Evolutionary conservation across 1,140 invertebrate genomes (phyloP).

Genomic region (Meloidogyne chitwoodi): DNA sequence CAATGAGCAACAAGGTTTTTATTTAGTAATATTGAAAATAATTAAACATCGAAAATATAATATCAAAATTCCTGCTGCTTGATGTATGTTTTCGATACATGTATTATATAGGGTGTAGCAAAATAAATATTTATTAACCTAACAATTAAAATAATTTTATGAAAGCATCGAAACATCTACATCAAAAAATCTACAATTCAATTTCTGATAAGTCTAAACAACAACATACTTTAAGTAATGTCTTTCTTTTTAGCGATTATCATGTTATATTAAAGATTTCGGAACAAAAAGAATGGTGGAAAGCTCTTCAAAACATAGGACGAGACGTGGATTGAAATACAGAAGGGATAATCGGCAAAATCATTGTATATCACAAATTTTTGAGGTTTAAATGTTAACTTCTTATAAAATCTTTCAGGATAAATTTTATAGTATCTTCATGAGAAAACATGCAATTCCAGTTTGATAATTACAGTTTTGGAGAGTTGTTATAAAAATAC

Average conservation of each 20-base stretch:
- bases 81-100: no score
- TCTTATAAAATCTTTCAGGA: background rate
- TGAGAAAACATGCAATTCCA: background rate
- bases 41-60: no score
- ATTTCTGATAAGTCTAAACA: no score
- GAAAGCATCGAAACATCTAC: no score
- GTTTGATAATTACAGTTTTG: background rate
- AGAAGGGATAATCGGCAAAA: background rate
- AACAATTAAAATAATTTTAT: no score
- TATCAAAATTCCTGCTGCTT: no score
- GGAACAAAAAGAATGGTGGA: background rate
- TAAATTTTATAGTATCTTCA: background rate
- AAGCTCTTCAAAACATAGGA: background rate
- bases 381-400: background rate
- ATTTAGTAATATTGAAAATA: background rate
- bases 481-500: background rate
- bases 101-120: no score
- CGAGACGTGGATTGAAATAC: background rate
- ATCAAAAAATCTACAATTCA: no score
- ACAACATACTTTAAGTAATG: no score
- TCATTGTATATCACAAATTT: background rate
- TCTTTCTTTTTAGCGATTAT: no score
- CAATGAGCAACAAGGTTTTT: background rate
- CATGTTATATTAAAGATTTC: background rate
- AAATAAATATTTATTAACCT: no score